A percentile compares a stretch with the other conserved stretches of the same genome.
Evolutionary conservation across 2,888 invertebrate genomes (phyloP).

Genomic region (Sisyra nigra): DNA sequence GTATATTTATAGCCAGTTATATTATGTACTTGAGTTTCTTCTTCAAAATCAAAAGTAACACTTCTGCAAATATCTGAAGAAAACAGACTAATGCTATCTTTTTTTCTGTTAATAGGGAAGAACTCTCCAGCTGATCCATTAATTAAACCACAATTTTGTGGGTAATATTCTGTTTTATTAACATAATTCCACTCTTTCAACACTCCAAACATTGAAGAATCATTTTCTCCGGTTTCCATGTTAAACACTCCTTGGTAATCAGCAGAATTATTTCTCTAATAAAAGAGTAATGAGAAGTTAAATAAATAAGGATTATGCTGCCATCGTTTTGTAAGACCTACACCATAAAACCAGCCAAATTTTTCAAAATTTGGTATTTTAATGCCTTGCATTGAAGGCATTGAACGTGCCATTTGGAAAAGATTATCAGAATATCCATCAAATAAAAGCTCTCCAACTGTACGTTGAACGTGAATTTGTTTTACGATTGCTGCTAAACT

Average conservation of each 20-base stretch:
- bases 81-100: conserved; percentile 42
- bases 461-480: conserved; percentile 39
- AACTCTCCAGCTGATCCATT: conserved; percentile 69
- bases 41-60: conserved; percentile 41
- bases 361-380: conserved; percentile 44
- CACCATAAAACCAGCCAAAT: conserved; percentile 76
- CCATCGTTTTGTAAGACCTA: conserved; percentile 17
- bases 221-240: conserved; percentile 50
- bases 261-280: conserved; percentile 59
- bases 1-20: conserved; percentile 50
- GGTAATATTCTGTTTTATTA: conserved; percentile 34
- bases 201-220: conserved; percentile 46
- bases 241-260: conserved; percentile 60
- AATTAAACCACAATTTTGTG: conserved; percentile 39
- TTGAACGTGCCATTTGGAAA: conserved; percentile 43
- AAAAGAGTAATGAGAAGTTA: conserved; percentile 11
- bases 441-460: conserved; percentile 55
- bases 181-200: conserved; percentile 56
- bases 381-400: conserved; percentile 32
- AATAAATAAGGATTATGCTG: neutral
- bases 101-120: conserved; percentile 46
- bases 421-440: conserved; percentile 65
- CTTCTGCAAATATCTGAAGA: conserved; percentile 62
- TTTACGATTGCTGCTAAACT: conserved; percentile 38
- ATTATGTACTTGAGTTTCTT: conserved; percentile 37